Evolutionary conservation across 2,888 invertebrate species (phyloP), one percentile per base, ranked within the genome.

Genomic region (Cryptus armator): DNA sequence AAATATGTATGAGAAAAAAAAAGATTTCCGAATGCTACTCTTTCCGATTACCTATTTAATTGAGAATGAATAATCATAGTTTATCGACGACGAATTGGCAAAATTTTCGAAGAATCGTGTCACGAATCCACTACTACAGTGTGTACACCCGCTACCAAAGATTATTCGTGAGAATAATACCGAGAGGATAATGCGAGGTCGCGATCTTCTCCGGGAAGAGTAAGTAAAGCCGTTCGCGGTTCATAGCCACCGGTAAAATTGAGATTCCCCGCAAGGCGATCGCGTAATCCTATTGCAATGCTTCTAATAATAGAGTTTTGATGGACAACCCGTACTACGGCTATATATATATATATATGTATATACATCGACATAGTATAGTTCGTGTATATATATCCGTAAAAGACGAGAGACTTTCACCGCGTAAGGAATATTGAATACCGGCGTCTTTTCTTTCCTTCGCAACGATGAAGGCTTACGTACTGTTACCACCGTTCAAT

Each of bases 201-300:
- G 32, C 64, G 75, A 64, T 76, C 66, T 43, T 53, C 51, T 66
- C 37, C 46, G 43, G 19, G 3, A 3, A 51, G 32, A n/a, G 37
- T 24, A 19, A 19, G 10, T n/a, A 43, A 56, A 1, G 44, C 10
- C 14, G 44, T 56, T 43, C 68, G 24, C n/a, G 68, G 67, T 64
- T 66, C 66, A 51, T 32, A 16, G 16, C 51, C 48, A n/a, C 44
- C 46, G 19, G 32, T 71, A 46, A 19, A 19, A 64, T 48, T 62
- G 16, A 51, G 64, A 62, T 29, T 62, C 32, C 37, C 10, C 29
- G 46, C 46, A 53, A 64, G 43, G 19, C 68, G 67, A 77, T 77
- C 72, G 82, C 67, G 82, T 67, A 82, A 82, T 82, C 29, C 56
- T 44, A 64, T 29, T 72, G 19, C 72, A 37, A 67, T 46, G 66